Base-by-base conservation (phyloP, 2,888 invertebrate genomes). In the Nomada goodeniana region DNA sequence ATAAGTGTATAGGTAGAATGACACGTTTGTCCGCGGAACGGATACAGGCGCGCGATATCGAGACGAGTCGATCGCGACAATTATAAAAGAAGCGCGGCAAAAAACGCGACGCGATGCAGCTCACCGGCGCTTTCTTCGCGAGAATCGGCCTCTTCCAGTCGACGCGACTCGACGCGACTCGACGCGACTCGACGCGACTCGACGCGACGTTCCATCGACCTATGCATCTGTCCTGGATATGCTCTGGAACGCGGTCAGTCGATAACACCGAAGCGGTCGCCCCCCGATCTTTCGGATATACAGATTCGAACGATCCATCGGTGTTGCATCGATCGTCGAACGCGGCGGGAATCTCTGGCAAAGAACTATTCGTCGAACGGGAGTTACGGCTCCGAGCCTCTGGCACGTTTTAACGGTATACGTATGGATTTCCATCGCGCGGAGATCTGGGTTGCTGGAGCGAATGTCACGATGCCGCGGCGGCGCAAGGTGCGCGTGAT, bases 401-500 rank as follows among this genome's bases (percentile, higher is more conserved):
- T 82, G 80, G 78, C 89, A 78, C 86, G 84, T 83, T 86, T 90
- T 91, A 91, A 91, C 91, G 91, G 91, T 91, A 91, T 86, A 36
- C 36, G 36, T 36, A 36, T 36, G 36, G 7, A 85, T 87, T 82
- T 85, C 82, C 85, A 85, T 87, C 76, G 83, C 65, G 61, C 81
- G 82, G 76, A 81, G 88, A 91, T 91, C 90, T 91, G 91, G 91
- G 91, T 90, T 91, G 90, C 86, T 88, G 86, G 90, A 89, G 85
- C 90, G 88, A 82, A 63, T 67, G 76, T 53, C 65, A 0, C 26
- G 36, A 36, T 36, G 57, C 57, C 57, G 44, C 29, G 59, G 47
- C 70, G 60, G 47, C 61, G 82, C 79, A 84, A 88, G 77, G 75
- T 73, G 84, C 76, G 76, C 79, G 71, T 29, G 61, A 72, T 86